Base-by-base conservation (phyloP, 1,140 invertebrate genomes). In the Diachasmimorpha longicaudata region DNA sequence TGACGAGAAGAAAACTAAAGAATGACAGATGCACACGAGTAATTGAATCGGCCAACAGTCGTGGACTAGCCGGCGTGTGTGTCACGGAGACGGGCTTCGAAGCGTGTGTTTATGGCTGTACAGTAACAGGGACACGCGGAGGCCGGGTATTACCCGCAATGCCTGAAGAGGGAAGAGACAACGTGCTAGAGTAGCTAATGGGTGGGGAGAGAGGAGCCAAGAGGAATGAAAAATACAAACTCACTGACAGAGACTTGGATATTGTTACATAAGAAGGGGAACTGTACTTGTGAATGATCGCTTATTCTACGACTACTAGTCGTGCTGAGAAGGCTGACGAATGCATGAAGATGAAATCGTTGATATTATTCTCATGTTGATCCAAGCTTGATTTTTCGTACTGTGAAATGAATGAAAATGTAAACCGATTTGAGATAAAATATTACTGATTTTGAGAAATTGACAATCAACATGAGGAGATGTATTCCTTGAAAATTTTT, bases 61-160 rank as follows among this genome's bases (percentile, higher is more conserved):
- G 74, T 78, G 76, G 77, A 78, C 77, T 76, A 78, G 75, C 74
- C 58, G 67, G 63, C 71, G 42, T 72, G 31, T 58, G 74, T 69
- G 46, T 25, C 52, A 71, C 46, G 67, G 31, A 68, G 58, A 72
- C 69, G 75, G 25, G 69, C 70, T 44, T 55, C 58, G 74, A 70
- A 52, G 55, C 68, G 74, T 76, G 21, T 70, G 68, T 68, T 76
- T 76, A 46, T 69, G 52, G 66, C 46, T 42, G 39, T 58, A 39
- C 31, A 36, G 25, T 11, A 25, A 58, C 63, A 66, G 25, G 23
- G 11, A 66, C 63, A 68, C 66, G 66, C 31, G 66, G 66, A 68
- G 58, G 19, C 58, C 31, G 25, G 63, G 63, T 66, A 37, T 66
- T 14, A 58, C 21, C 21, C 31, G 36, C 25, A 25, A 66, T 58